phyloP scores from a whole-genome alignment of 64 coral and sea anemone species.

The Hydrozoanthus tunicans region DNA sequence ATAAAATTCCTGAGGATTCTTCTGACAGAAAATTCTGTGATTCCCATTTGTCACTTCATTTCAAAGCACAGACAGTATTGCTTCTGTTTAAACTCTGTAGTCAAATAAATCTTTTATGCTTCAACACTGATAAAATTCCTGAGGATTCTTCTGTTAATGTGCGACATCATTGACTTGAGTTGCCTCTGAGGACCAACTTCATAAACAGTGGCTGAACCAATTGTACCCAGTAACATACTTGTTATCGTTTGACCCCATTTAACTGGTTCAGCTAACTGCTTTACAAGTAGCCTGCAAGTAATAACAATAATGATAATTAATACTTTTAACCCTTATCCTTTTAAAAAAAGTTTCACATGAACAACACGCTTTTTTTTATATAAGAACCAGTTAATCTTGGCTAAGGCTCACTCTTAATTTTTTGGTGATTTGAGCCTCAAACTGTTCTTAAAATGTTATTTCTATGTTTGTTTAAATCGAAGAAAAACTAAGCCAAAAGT shows the following conservation, averaged over 20 bases:
- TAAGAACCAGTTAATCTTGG: too few relatives aligned
- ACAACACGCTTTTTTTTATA: too few relatives aligned
- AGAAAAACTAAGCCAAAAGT: too few relatives aligned
- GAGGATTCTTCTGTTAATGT: constrained; percentile 61
- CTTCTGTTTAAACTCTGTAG: background rate
- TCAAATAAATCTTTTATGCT: constrained; percentile 31
- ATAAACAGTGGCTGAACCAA: constrained; percentile 23
- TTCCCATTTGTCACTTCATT: too few relatives aligned
- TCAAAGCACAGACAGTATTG: too few relatives aligned
- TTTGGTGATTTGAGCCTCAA: too few relatives aligned
- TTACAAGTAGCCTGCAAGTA: constrained; percentile 70
- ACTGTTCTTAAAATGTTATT: too few relatives aligned
- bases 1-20: constrained; percentile 43
- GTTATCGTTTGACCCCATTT: constrained; percentile 68
- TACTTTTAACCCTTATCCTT: too few relatives aligned
- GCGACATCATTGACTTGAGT: constrained; percentile 74
- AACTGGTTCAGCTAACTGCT: constrained; percentile 84
- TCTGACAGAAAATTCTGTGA: background rate
- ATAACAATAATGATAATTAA: background rate
- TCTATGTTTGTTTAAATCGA: too few relatives aligned
- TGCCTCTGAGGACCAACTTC: constrained; percentile 92
- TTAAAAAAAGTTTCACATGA: too few relatives aligned
- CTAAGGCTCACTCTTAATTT: too few relatives aligned
- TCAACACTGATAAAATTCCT: constrained; percentile 63
- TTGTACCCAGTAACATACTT: constrained; percentile 44